These are phyloP conservation scores for Struthidea cinerea DNA, from an alignment of 2,113 vertebrate genomes.

Conservation along the genomic window DNA sequence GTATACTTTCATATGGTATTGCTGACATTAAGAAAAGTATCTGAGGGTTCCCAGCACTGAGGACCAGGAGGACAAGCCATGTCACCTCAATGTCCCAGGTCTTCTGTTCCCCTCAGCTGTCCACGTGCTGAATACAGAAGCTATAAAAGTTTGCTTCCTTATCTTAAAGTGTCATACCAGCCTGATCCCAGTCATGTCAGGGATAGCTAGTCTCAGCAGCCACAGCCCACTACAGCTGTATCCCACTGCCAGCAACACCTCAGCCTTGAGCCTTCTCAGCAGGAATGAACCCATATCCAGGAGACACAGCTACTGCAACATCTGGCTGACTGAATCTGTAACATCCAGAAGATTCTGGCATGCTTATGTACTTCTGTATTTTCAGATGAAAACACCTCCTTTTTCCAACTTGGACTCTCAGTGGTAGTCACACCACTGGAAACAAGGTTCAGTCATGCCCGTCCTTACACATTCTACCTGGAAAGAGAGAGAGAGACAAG, in stretches of 20 bases:
- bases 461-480: neutral
- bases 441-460: neutral
- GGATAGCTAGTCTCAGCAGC: neutral
- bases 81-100: neutral
- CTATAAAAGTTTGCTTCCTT: neutral
- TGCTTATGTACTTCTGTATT: neutral
- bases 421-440: neutral
- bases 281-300: neutral
- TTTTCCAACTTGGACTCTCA: neutral
- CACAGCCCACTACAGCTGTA: neutral
- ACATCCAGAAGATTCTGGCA: neutral
- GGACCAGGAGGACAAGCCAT: neutral
- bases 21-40: neutral
- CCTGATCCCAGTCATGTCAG: neutral
- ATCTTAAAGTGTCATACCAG: neutral
- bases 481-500: neutral
- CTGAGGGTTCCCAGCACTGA: neutral
- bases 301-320: neutral
- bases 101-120: neutral
- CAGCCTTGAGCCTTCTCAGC: neutral
- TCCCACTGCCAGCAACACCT: neutral
- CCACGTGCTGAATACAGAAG: neutral
- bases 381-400: neutral
- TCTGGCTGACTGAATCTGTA: neutral
- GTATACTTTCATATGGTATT: neutral